Evolutionary conservation across 2,113 vertebrate species (phyloP), one percentile per base, ranked within the genome.

Genomic region (Strigops habroptila): DNA sequence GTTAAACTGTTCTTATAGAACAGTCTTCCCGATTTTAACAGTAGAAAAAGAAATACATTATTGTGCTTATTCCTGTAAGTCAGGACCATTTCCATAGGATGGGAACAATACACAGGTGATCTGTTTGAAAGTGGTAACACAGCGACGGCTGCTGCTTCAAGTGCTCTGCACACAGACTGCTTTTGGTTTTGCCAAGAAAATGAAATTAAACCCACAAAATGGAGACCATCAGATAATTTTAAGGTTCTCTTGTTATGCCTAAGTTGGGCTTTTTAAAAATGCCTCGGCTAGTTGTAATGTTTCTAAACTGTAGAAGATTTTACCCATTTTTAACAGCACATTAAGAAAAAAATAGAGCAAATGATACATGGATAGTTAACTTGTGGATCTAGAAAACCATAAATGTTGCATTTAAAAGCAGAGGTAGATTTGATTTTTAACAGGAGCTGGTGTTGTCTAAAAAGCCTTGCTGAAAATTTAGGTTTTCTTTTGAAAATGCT

Each of bases 131-230:
- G 51, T 44, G 33, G 10, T 78, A 74, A 48, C 21, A 18, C 51
- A 46, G 79, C 0, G 7, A 37, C 39, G 64, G 39, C 18, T 70
- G 33, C 53, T 83, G 48, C 68, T 81, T 88, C 51, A 25, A 60
- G 35, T 28, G 48, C 51, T 78, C 53, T 82, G 76, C 27, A 28
- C 22, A 16, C 11, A 78, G 59, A 65, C 37, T 65, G 64, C 63
- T 85, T 93, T 82, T n/a, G 16, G 37, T 41, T 94, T 59, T n/a
- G 37, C n/a, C 33, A 78, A 73, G 86, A 80, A 77, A 93, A 88
- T 78, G 5, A 88, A 93, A 83, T 90, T 77, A 90, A 93, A 70
- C 15, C 18, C 55, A 43, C 51, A 74, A 88, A 94, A 86, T 5
- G 18, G 35, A 88, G 23, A 70, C 25, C 33, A 63, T 78, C 55